phyloP scores from a whole-genome alignment of 2,888 invertebrate species.

The Polylopha cassiicola region DNA sequence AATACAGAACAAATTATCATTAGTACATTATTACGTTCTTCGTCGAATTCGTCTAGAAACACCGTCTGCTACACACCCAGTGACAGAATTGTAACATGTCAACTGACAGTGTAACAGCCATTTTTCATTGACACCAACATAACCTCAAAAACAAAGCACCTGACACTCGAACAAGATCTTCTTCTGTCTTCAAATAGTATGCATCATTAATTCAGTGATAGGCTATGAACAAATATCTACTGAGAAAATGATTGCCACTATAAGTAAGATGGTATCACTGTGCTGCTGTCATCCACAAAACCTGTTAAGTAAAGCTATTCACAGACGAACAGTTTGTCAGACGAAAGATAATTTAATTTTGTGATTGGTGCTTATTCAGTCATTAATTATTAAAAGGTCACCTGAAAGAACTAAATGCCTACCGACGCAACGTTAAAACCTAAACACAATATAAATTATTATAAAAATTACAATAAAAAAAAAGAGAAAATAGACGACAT shows the following conservation, averaged over 20 bases:
- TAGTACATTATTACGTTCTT: constrained; percentile 6
- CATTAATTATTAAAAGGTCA: too few relatives aligned
- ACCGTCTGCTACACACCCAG: constrained; percentile 25
- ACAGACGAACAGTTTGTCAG: too few relatives aligned
- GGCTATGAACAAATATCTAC: constrained; percentile 3
- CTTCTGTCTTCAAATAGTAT: constrained; percentile 3
- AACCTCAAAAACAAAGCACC: too few relatives aligned
- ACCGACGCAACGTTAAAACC: too few relatives aligned
- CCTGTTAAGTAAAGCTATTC: too few relatives aligned
- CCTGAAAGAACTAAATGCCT: too few relatives aligned
- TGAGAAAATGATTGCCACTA: constrained; percentile 12
- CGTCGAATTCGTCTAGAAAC: constrained; percentile 8
- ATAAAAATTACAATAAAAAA: background rate
- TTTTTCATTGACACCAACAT: constrained; percentile 10
- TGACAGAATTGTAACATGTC: constrained; percentile 26
- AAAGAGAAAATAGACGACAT: too few relatives aligned
- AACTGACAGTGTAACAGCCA: constrained; percentile 24
- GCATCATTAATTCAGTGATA: constrained; percentile 20
- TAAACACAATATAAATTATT: too few relatives aligned
- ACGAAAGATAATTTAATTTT: too few relatives aligned
- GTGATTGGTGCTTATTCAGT: too few relatives aligned
- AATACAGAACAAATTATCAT: background rate
- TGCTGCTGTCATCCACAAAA: background rate
- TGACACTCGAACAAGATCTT: background rate
- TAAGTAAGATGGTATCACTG: background rate